phyloP scores from a whole-genome alignment of 2,888 invertebrate genomes.

The Tethea ocularis region DNA sequence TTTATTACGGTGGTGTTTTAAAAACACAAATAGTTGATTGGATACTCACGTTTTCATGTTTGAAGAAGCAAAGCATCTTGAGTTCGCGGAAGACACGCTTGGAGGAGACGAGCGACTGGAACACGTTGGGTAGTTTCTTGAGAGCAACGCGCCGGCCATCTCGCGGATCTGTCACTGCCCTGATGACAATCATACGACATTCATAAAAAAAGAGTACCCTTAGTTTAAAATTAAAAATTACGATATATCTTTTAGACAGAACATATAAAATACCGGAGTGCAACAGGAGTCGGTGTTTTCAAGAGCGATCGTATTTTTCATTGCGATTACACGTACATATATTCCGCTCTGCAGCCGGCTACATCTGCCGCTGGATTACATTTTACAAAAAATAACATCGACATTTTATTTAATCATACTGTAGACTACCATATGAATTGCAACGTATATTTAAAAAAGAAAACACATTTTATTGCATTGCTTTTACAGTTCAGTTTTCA shows the following conservation, averaged over 20 bases:
- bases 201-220: too few species aligned
- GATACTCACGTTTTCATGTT: conserved; percentile 98
- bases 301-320: background rate
- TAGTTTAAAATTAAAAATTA: too few species aligned
- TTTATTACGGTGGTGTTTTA: conserved; percentile 8
- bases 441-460: background rate
- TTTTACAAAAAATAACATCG: background rate
- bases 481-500: conserved; percentile 28
- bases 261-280: background rate
- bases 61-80: conserved; percentile 99
- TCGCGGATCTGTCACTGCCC: conserved; percentile 99
- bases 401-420: background rate
- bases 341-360: background rate
- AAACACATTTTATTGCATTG: conserved; percentile 16
- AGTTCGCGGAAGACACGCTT: conserved; percentile 99
- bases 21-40: background rate
- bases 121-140: conserved; percentile 99
- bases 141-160: conserved; percentile 99
- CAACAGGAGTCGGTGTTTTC: background rate
- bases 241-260: background rate
- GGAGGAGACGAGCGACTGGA: conserved; percentile 99
- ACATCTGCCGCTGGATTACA: background rate
- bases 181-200: conserved; percentile 78
- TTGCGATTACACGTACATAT: background rate
- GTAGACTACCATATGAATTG: background rate